phyloP scores from a whole-genome alignment of 2,113 vertebrate genomes.

The Xenopus borealis region DNA sequence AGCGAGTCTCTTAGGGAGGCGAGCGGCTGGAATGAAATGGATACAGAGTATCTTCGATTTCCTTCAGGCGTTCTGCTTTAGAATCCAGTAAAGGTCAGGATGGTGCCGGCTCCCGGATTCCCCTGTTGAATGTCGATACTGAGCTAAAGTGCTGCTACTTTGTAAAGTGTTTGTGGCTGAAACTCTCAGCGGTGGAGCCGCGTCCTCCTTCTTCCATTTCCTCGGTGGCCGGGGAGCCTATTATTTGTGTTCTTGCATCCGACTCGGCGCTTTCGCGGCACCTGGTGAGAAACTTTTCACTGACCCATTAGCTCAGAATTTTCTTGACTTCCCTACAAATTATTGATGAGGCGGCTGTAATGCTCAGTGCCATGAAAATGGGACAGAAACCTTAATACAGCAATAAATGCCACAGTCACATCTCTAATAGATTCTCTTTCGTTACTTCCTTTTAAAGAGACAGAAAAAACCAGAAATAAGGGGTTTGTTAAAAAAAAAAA shows the following conservation, averaged over 20 bases:
- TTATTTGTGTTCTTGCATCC: not conserved
- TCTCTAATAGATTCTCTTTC: no score
- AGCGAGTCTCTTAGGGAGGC: slow-evolving; percentile 4
- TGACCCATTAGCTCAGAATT: no score
- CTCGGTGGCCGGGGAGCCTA: slow-evolving; percentile 1
- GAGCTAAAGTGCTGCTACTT: slow-evolving; percentile 27
- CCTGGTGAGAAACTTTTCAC: no score
- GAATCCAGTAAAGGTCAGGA: slow-evolving; percentile 30
- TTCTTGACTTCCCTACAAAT: no score
- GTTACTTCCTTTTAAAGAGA: no score
- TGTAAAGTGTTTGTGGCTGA: slow-evolving; percentile 26
- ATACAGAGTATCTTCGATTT: slow-evolving; percentile 25
- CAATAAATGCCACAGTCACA: no score
- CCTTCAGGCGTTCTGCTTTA: slow-evolving; percentile 31
- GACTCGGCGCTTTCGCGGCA: no score
- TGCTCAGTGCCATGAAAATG: no score
- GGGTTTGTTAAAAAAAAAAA: no score
- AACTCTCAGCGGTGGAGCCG: not conserved
- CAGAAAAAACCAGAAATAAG: no score
- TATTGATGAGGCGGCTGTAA: no score
- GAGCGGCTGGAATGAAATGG: slow-evolving; percentile 30
- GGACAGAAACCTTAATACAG: no score
- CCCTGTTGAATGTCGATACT: slow-evolving; percentile 31
- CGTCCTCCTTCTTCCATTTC: not conserved
- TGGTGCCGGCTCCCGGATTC: slow-evolving; percentile 8